A percentile compares a stretch with the other conserved stretches of the same genome.
phyloP scores from a whole-genome alignment of 2,888 invertebrate genomes.

The Drosophila merina region DNA sequence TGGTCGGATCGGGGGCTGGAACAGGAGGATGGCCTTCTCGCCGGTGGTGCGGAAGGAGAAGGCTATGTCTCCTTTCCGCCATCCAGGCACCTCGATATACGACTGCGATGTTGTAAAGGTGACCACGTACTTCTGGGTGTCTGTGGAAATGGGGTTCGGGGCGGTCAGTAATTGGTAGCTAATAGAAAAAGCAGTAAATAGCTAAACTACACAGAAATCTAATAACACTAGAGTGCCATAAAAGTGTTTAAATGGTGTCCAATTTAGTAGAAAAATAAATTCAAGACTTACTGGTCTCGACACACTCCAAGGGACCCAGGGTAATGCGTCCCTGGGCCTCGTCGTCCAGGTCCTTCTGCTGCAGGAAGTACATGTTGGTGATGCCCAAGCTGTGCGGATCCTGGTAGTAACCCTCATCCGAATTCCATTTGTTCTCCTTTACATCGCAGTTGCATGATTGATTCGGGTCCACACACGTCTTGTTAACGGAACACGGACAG shows the following conservation, averaged over 20 bases:
- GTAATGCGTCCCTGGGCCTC: constrained; percentile 95
- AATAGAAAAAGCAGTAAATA: constrained; percentile 13
- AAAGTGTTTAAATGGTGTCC: too few relatives aligned
- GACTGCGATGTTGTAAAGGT: constrained; percentile 97
- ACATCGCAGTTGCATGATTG: constrained; percentile 96
- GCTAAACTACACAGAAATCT: neutral
- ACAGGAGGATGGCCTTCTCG: constrained; percentile 93
- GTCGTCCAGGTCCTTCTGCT: constrained; percentile 91
- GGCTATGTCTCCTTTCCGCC: constrained; percentile 96
- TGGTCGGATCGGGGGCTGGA: constrained; percentile 94
- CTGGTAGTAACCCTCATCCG: constrained; percentile 94
- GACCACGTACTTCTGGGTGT: constrained; percentile 95
- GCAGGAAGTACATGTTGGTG: constrained; percentile 95
- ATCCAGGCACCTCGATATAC: constrained; percentile 96
- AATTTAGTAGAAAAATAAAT: neutral
- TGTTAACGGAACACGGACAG: constrained; percentile 90
- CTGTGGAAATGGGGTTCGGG: constrained; percentile 83
- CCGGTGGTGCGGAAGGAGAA: constrained; percentile 97
- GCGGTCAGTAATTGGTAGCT: constrained; percentile 9
- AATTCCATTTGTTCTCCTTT: constrained; percentile 93
- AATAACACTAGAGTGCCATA: neutral
- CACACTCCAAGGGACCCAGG: constrained; percentile 95
- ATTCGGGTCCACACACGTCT: constrained; percentile 91
- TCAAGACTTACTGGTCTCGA: constrained; percentile 92
- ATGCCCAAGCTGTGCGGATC: constrained; percentile 93